These are phyloP conservation scores for Erebia palarica DNA, from an alignment of 2,888 invertebrate species.

Conservation along the genomic window DNA sequence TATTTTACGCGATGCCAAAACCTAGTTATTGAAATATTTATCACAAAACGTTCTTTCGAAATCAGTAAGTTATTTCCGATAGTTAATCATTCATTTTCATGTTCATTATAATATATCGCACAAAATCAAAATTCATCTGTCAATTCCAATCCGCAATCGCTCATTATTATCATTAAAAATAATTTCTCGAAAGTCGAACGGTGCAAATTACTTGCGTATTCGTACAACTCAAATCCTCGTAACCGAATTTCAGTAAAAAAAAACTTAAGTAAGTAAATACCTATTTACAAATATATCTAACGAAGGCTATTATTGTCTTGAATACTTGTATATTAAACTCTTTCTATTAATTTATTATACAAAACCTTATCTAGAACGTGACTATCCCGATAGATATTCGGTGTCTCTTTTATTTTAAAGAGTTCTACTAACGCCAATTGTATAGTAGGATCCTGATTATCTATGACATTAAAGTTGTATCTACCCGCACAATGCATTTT, in stretches of 20 bases:
- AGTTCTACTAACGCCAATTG: slow-evolving; percentile 47
- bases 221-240: slow-evolving; percentile 60
- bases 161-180: slow-evolving; percentile 44
- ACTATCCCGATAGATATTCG: slow-evolving; percentile 65
- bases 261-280: slow-evolving; percentile 50
- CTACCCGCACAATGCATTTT: not conserved
- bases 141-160: slow-evolving; percentile 61
- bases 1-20: not conserved
- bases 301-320: slow-evolving; percentile 63
- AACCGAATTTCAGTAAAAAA: slow-evolving; percentile 36
- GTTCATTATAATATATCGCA: slow-evolving; percentile 13
- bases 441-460: slow-evolving; percentile 31
- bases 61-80: slow-evolving; percentile 24
- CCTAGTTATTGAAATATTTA: slow-evolving; percentile 5
- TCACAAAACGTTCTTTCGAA: slow-evolving; percentile 10
- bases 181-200: slow-evolving; percentile 47
- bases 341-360: slow-evolving; percentile 57
- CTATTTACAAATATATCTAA: slow-evolving; percentile 74
- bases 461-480: not conserved
- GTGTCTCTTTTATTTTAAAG: slow-evolving; percentile 44
- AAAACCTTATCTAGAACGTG: slow-evolving; percentile 71
- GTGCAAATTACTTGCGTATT: slow-evolving; percentile 50
- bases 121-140: slow-evolving; percentile 56
- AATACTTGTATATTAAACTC: slow-evolving; percentile 60
- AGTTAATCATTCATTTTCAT: slow-evolving; percentile 33